Base-by-base conservation (phyloP, 2,888 invertebrate species). In the Calliscelio sp. region DNA sequence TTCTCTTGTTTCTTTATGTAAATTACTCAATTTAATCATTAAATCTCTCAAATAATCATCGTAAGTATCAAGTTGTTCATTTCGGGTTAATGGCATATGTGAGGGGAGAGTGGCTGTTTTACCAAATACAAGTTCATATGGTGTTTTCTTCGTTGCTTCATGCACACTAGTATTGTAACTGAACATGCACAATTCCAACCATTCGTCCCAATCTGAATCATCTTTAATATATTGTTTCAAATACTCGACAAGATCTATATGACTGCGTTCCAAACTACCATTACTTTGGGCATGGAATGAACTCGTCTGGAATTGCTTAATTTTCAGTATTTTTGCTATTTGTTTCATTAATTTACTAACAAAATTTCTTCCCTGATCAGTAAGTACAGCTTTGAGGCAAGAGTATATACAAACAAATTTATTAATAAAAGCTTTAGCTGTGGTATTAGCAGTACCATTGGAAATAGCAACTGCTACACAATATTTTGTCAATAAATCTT, bases 191-290 rank as follows among this genome's bases (percentile, higher is more conserved):
- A 41, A n/a, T 2, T 14, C n/a, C 11, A 41, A n/a, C 41, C 41
- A 41, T 41, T n/a, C n/a, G n/a, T 41, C 41, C 41, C 41, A 41
- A 41, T 41, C 41, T n/a, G 41, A n/a, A 5, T 41, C 41, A n/a
- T 41, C n/a, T 14, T 41, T 41, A 2, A 41, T 10, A 41, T n/a
- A 41, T 14, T 41, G 41, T 41, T 41, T 41, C n/a, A 41, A n/a
- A 41, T 41, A 41, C n/a, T 41, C 41, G 1, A 41, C 41, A 14
- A 41, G 41, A n/a, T n/a, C n/a, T 5, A 41, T n/a, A n/a, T 41
- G 41, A 10, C n/a, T n/a, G 11, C 41, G 11, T 41, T 41, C 41
- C 1, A 41, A n/a, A 10, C n/a, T n/a, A 2, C 41, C 41, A 41
- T 41, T 41, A n/a, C 14, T n/a, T n/a, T 41, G 41, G 5, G 41